Evolutionary conservation across 2,888 invertebrate genomes (phyloP).

Genomic region (Eucriotettix oculatus): DNA sequence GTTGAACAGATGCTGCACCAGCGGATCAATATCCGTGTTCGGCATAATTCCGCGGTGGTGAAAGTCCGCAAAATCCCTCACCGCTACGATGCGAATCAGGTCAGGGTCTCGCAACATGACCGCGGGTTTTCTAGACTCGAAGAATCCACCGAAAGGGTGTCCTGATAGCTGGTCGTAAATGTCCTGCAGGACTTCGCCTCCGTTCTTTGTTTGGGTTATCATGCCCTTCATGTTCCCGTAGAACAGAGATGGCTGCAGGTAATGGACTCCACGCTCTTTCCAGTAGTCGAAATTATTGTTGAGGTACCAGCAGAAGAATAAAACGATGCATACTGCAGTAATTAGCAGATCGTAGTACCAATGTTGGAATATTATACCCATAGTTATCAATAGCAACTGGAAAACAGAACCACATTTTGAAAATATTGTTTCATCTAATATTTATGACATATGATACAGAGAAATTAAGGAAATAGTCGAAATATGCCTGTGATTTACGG

Average conservation of each 20-base stretch:
- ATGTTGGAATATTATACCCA: too few species aligned
- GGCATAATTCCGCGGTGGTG: slow-evolving; percentile 29
- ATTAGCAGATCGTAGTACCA: too few species aligned
- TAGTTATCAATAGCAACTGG: too few species aligned
- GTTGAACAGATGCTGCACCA: slow-evolving; percentile 29
- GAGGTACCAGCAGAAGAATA: slow-evolving; percentile 18
- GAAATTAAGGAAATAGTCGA: too few species aligned
- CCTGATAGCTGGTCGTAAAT: slow-evolving; percentile 23
- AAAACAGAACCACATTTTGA: too few species aligned
- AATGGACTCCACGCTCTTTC: slow-evolving; percentile 29
- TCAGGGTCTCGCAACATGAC: slow-evolving; percentile 37
- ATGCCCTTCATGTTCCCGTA: slow-evolving; percentile 32
- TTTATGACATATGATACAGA: too few species aligned
- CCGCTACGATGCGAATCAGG: slow-evolving; percentile 37
- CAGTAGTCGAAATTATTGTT: slow-evolving; percentile 31
- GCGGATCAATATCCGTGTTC: slow-evolving; percentile 26
- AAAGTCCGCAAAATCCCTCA: slow-evolving; percentile 41
- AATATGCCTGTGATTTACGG: too few species aligned
- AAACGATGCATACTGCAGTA: too few species aligned
- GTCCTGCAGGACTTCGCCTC: slow-evolving; percentile 30
- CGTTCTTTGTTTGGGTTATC: slow-evolving; percentile 27
- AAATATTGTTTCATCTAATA: too few species aligned
- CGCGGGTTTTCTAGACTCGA: slow-evolving; percentile 33
- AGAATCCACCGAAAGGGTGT: slow-evolving; percentile 25
- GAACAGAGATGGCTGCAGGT: slow-evolving; percentile 30